phyloP scores from a whole-genome alignment of 2,113 vertebrate species.

The Hypocryptadius cinnamomeus region DNA sequence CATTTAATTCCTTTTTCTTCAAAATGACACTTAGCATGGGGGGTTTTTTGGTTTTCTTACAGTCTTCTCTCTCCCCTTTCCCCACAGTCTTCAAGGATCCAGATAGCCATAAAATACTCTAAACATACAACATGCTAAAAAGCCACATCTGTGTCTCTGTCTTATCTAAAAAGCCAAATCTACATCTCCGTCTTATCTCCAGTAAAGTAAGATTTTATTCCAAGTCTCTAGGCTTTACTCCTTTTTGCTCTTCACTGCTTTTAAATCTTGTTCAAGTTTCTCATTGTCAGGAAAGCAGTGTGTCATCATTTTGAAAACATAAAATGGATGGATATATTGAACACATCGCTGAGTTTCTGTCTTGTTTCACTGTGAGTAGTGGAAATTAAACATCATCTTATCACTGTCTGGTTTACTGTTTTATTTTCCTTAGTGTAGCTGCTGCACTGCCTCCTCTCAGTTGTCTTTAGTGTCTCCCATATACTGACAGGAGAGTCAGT shows the following conservation, averaged over 20 bases:
- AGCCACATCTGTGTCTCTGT: neutral
- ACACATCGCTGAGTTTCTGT: neutral
- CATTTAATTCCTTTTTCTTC: neutral
- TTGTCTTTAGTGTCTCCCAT: slow-evolving; percentile 9
- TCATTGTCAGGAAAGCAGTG: neutral
- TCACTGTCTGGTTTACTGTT: neutral
- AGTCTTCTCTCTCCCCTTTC: neutral
- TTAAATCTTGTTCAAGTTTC: neutral
- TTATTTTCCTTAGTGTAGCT: neutral
- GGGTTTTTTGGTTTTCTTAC: neutral
- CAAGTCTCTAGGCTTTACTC: neutral
- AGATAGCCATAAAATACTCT: neutral
- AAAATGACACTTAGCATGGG: neutral
- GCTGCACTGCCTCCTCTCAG: neutral
- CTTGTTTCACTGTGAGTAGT: neutral
- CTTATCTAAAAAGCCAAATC: neutral
- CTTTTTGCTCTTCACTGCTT: neutral
- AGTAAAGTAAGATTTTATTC: neutral
- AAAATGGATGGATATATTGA: neutral
- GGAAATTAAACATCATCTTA: neutral
- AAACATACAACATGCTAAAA: neutral
- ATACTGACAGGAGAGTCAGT: slow-evolving; percentile 9
- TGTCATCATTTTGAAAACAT: neutral
- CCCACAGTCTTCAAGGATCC: neutral
- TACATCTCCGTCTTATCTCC: neutral